Conservation (phyloP, 2,888 invertebrate species). For the Drosophila pseudotalamancana region DNA sequence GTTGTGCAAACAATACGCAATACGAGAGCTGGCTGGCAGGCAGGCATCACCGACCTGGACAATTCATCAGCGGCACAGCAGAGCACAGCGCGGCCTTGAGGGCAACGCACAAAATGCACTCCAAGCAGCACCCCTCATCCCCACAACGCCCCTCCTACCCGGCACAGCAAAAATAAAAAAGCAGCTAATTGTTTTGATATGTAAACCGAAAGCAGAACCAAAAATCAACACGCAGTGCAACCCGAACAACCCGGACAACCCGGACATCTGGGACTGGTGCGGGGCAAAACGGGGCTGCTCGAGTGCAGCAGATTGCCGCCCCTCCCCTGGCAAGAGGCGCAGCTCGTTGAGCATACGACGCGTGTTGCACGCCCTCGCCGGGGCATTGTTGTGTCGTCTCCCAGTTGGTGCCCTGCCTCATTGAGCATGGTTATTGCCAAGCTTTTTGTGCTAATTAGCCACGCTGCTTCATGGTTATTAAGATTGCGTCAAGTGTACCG, state of each 20-base stretch:
- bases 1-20: slow-evolving; percentile 48
- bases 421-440: slow-evolving; percentile 83
- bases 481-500: slow-evolving; percentile 82
- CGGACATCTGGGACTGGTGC: too few relatives aligned
- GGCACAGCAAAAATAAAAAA: slow-evolving; percentile 25
- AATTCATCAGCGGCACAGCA: slow-evolving; percentile 64
- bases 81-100: slow-evolving; percentile 66
- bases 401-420: slow-evolving; percentile 75
- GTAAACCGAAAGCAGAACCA: slow-evolving; percentile 73
- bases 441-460: slow-evolving; percentile 83
- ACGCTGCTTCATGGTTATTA: slow-evolving; percentile 83
- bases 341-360: slow-evolving; percentile 76
- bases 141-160: not conserved
- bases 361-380: slow-evolving; percentile 73
- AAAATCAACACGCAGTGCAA: slow-evolving; percentile 72
- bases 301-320: slow-evolving; percentile 54
- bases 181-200: slow-evolving; percentile 75
- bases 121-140: slow-evolving; percentile 10
- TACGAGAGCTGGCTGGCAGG: not conserved
- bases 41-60: slow-evolving; percentile 43
- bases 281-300: slow-evolving; percentile 25
- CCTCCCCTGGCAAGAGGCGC: slow-evolving; percentile 24
- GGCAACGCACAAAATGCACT: slow-evolving; percentile 69
- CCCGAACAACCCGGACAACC: not conserved
- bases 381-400: slow-evolving; percentile 57